phyloP scores from a whole-genome alignment of 2,113 vertebrate species.

The Pelecanus crispus region DNA sequence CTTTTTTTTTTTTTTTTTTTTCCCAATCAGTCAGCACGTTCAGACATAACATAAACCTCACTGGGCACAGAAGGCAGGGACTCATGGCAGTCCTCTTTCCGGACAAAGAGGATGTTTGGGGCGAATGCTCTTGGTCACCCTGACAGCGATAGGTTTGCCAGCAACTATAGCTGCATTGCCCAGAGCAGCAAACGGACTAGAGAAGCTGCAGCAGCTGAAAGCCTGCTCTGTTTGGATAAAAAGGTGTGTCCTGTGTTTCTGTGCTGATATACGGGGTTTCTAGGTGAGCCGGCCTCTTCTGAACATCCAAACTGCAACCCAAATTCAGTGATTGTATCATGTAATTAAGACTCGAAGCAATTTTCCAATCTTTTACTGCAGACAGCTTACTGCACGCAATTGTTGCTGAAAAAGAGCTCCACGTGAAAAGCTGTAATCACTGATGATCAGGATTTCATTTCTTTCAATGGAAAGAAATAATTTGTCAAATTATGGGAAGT shows the following conservation, averaged over 20 bases:
- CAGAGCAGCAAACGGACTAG: background rate
- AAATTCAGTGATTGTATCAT: rapidly evolving
- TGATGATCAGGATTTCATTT: background rate
- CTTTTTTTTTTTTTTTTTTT: background rate
- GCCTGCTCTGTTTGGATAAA: no score
- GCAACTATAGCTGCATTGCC: no score
- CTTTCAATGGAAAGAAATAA: background rate
- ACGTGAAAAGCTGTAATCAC: background rate
- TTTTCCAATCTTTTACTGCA: background rate
- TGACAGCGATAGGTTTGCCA: background rate
- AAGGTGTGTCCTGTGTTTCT: background rate
- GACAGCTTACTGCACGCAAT: background rate
- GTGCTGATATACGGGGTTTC: background rate
- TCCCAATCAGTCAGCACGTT: background rate
- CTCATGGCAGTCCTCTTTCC: background rate
- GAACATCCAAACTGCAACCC: background rate
- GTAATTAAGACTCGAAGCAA: background rate
- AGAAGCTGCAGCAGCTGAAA: background rate
- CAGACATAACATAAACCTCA: background rate
- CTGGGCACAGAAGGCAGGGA: background rate
- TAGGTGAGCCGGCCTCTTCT: background rate
- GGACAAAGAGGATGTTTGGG: background rate
- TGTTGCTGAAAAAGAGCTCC: background rate
- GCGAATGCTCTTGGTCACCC: background rate
- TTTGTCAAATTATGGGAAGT: background rate